Percentiles rank a stretch among this genome's conserved stretches.
Evolutionary conservation across 2,113 vertebrate genomes (phyloP).

Genomic region (Brachyistius frenatus): DNA sequence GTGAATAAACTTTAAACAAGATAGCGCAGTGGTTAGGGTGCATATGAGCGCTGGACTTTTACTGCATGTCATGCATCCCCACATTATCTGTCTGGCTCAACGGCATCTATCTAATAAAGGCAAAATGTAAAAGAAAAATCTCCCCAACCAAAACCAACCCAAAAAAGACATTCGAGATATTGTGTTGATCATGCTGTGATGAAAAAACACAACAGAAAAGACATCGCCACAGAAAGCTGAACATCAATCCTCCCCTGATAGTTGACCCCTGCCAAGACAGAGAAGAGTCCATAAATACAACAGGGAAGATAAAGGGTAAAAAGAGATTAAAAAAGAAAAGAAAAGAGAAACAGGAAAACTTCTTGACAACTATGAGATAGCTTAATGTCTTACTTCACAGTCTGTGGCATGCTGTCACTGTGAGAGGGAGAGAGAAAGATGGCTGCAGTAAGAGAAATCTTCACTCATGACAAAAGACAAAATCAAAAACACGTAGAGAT

Average conservation of each 20-base stretch:
- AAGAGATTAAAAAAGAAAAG: not conserved
- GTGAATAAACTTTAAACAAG: slow-evolving; percentile 16
- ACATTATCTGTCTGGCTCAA: too few species aligned
- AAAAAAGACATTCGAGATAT: not conserved
- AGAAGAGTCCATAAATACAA: not conserved
- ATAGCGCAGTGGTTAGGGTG: too few species aligned
- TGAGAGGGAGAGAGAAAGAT: slow-evolving; percentile 6
- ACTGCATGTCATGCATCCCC: too few species aligned
- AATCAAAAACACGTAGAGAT: slow-evolving; percentile 19
- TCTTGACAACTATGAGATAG: slow-evolving; percentile 30
- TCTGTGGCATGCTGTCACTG: slow-evolving; percentile 23
- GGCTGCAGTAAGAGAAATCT: not conserved
- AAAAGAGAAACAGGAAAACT: slow-evolving; percentile 17
- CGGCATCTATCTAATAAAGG: too few species aligned
- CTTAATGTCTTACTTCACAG: slow-evolving; percentile 30
- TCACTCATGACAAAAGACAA: slow-evolving; percentile 18
- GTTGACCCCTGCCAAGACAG: slow-evolving; percentile 3
- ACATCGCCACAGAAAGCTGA: slow-evolving; percentile 9
- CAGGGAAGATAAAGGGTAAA: not conserved
- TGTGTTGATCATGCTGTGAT: not conserved
- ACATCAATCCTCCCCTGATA: slow-evolving; percentile 20
- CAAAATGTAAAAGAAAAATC: too few species aligned
- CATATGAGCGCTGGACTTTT: too few species aligned
- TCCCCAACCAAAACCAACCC: too few species aligned
- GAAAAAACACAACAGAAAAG: slow-evolving; percentile 7